phyloP scores from a whole-genome alignment of 2,113 vertebrate species.

The Gulo gulo region DNA sequence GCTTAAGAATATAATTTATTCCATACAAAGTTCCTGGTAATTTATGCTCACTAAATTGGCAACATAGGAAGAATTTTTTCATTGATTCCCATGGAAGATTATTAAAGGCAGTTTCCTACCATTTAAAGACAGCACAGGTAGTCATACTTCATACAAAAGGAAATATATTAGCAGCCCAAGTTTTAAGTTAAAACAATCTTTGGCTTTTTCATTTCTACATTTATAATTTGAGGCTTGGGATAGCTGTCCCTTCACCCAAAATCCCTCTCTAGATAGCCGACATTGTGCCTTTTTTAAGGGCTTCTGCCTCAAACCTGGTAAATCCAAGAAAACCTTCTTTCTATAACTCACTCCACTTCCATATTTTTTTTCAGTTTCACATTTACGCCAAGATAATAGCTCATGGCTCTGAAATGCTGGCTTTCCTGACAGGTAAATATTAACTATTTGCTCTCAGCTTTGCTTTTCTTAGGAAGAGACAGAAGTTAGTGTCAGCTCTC shows the following conservation, averaged over 20 bases:
- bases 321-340: conserved; percentile 34
- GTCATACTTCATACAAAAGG: background rate
- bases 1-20: conserved; percentile 69
- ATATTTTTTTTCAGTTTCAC: background rate
- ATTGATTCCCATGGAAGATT: conserved; percentile 1
- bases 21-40: conserved; percentile 57
- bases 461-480: conserved; percentile 28
- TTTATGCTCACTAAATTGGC: conserved; percentile 65
- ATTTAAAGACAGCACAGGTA: background rate
- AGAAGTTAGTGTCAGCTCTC: background rate
- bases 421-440: conserved; percentile 60
- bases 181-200: background rate
- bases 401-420: conserved; percentile 33
- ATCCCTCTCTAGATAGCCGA: background rate
- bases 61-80: conserved; percentile 48
- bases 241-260: background rate
- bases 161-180: background rate
- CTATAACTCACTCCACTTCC: background rate
- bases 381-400: conserved; percentile 38
- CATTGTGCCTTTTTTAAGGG: background rate
- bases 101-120: background rate
- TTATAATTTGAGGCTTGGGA: background rate
- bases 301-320: background rate
- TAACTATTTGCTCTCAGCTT: conserved; percentile 53
- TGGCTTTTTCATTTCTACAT: background rate